phyloP scores from a whole-genome alignment of 2,888 invertebrate genomes.

The Colletes collaris region DNA sequence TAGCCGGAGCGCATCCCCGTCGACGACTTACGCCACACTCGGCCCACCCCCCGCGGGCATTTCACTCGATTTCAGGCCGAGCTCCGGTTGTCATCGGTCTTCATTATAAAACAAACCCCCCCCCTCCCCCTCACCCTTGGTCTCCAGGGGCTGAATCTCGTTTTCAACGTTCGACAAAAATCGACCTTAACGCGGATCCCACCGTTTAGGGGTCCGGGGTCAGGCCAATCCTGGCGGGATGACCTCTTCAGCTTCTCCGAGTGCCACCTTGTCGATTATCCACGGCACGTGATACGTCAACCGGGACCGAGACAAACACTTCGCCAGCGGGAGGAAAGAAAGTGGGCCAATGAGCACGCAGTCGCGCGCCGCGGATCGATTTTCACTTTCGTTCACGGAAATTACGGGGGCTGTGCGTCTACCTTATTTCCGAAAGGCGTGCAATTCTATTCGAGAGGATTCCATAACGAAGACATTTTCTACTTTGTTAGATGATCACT shows the following conservation, averaged over 20 bases:
- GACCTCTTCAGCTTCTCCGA: conserved; percentile 52
- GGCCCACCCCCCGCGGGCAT: conserved; percentile 39
- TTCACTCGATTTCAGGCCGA: conserved; percentile 62
- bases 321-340: conserved; percentile 37
- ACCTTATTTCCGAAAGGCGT: conserved; percentile 14
- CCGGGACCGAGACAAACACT: conserved; percentile 53
- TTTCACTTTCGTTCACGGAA: conserved; percentile 66
- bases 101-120: conserved; percentile 78
- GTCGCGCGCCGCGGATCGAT: conserved; percentile 66
- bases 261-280: conserved; percentile 67
- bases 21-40: conserved; percentile 72
- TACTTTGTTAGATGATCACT: background rate
- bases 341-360: conserved; percentile 69
- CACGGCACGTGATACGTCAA: conserved; percentile 63
- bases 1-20: conserved; percentile 71
- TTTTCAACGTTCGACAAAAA: conserved; percentile 50
- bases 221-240: conserved; percentile 22
- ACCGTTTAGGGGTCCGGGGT: conserved; percentile 42
- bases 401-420: conserved; percentile 41
- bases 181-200: conserved; percentile 28
- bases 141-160: conserved; percentile 71
- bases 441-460: conserved; percentile 20
- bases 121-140: background rate
- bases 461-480: conserved; percentile 10
- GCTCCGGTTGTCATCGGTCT: conserved; percentile 78